phyloP scores from a whole-genome alignment of 2,888 invertebrate genomes.

The Lypha dubia region DNA sequence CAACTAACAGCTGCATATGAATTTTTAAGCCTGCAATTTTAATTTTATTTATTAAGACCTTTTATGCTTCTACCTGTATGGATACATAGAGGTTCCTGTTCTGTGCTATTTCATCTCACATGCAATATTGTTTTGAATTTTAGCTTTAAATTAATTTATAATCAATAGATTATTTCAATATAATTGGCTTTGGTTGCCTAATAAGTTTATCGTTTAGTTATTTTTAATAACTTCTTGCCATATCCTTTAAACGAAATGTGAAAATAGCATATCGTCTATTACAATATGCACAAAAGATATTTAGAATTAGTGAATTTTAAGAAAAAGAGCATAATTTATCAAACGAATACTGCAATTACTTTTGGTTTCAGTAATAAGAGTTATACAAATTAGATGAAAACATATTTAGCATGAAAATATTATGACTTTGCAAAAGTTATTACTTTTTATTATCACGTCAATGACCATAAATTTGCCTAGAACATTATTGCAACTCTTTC shows the following conservation, averaged over 20 bases:
- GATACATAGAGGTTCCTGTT: background rate
- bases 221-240: slow-evolving; percentile 1
- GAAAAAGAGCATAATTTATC: slow-evolving; percentile 10
- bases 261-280: background rate
- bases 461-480: background rate
- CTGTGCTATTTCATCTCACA: background rate
- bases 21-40: slow-evolving; percentile 32
- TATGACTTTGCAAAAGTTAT: background rate
- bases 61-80: background rate
- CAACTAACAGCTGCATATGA: slow-evolving; percentile 37
- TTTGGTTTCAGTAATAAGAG: background rate
- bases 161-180: slow-evolving; percentile 54
- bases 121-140: slow-evolving; percentile 6
- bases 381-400: too few relatives aligned
- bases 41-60: slow-evolving; percentile 51
- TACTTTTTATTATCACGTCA: background rate
- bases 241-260: background rate
- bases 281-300: background rate
- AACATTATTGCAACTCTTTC: background rate
- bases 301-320: background rate
- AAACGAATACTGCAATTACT: too few relatives aligned
- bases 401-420: background rate
- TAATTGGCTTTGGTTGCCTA: slow-evolving; percentile 29
- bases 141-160: slow-evolving; percentile 14
- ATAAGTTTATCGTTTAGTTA: slow-evolving; percentile 43